Base-by-base conservation (phyloP, 2,113 vertebrate genomes). In the Collichthys lucidus region DNA sequence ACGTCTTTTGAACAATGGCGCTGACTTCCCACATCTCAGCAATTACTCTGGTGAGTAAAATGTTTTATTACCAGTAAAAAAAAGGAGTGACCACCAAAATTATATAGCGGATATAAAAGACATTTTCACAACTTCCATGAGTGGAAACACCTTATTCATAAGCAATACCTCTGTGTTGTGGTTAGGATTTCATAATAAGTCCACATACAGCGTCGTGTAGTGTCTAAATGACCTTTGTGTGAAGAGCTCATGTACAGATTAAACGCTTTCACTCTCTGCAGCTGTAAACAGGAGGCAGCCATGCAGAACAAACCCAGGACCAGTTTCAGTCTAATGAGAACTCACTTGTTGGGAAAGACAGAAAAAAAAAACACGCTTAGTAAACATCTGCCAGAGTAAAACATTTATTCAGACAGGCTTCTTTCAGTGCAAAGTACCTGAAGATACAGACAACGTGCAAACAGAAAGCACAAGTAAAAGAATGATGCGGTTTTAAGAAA, bases 351-450 rank as follows among this genome's bases (percentile, higher is more conserved):
- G 66, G 64, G 35, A 1, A 40, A 40, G n/a, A n/a, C n/a, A 35
- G 9, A 80, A 81, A 49, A 31, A 85, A 75, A 52, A 81, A 46
- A 77, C 73, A 53, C n/a, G 11, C 24, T 72, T 16, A 10, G 31
- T 63, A 68, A 85, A 80, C 22, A 62, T 63, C 76, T 79, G 59
- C 53, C 15, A 66, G 59, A 7, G 35, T 42, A 29, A 85, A 65
- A 81, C 0, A 72, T 87, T 76, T 87, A 89, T 90, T 89, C 14
- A 68, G 31, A 56, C 53, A 61, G 56, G 57, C 56, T 65, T 77
- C 49, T 63, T 52, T 11, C 74, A 61, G 16, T 3, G n/a, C 44
- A 5, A 59, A 67, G 63, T 40, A 57, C 57, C 60, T 77, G 66
- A 62, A 73, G 74, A 72, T 3, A 73, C 44, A 65, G 5, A 56